Percentiles rank a stretch among this genome's conserved stretches.
Evolutionary conservation across 2,113 vertebrate genomes (phyloP).

Genomic region (Suricata suricatta): DNA sequence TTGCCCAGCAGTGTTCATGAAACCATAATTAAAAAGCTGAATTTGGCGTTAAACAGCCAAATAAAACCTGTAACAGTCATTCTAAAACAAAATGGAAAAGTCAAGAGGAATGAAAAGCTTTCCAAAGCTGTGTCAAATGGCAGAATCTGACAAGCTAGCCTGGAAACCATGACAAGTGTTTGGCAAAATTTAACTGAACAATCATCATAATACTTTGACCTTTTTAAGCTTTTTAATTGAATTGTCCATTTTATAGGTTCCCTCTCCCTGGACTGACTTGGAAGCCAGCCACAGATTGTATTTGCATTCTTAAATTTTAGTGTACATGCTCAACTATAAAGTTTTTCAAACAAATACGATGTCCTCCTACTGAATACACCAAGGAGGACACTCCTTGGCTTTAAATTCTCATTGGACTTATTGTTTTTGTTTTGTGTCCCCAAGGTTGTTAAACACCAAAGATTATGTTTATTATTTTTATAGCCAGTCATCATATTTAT

Average conservation of each 20-base stretch:
- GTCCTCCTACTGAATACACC: neutral
- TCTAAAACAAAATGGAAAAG: conserved; percentile 74
- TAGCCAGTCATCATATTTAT: neutral
- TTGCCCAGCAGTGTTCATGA: conserved; percentile 83
- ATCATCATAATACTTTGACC: conserved; percentile 77
- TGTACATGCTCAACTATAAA: neutral
- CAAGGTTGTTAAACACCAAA: neutral
- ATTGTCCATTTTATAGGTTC: neutral
- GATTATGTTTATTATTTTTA: conserved; percentile 3
- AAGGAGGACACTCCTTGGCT: neutral
- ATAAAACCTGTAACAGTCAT: conserved; percentile 82
- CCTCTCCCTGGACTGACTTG: neutral
- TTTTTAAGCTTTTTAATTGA: neutral
- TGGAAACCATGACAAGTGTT: conserved; percentile 82
- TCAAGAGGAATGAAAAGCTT: conserved; percentile 64
- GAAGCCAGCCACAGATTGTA: neutral
- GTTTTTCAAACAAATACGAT: neutral
- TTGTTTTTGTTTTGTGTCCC: neutral
- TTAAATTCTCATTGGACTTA: neutral
- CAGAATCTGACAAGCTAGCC: conserved; percentile 74
- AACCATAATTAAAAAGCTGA: conserved; percentile 84
- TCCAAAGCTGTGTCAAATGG: conserved; percentile 81
- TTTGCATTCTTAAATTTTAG: conserved; percentile 9
- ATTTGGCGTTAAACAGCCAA: conserved; percentile 90
- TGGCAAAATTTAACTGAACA: conserved; percentile 81